These are phyloP conservation scores for Elgonia sp. DNA, from an alignment of 2,888 invertebrate genomes.

Conservation along the genomic window DNA sequence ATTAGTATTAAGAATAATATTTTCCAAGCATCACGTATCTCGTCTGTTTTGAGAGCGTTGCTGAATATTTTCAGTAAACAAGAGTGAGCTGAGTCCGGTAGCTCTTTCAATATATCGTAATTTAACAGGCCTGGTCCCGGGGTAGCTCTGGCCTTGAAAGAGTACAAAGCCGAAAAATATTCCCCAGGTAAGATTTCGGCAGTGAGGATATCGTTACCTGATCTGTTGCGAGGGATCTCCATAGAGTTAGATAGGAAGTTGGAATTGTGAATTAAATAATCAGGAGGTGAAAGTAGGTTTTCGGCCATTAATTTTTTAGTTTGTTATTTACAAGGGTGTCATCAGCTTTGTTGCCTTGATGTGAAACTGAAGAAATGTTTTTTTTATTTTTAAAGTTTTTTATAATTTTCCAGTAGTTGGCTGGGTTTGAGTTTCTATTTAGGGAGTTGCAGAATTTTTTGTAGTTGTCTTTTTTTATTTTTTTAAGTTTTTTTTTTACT, in stretches of 20 bases:
- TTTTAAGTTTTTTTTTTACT: background rate
- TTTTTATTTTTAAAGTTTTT: background rate
- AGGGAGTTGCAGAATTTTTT: background rate
- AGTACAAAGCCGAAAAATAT: background rate
- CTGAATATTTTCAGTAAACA: background rate
- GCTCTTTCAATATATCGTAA: background rate
- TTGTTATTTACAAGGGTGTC: background rate
- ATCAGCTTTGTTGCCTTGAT: background rate
- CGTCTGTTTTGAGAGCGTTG: background rate
- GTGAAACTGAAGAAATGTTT: background rate
- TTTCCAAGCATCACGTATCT: background rate
- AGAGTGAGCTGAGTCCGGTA: background rate
- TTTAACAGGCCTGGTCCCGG: background rate
- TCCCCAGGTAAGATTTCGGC: background rate
- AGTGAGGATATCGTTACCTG: background rate
- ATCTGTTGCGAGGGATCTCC: background rate
- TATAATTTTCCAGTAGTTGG: background rate
- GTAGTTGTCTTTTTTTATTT: background rate
- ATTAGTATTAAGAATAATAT: slow-evolving; percentile 2
- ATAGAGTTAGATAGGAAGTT: background rate
- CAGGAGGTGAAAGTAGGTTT: background rate
- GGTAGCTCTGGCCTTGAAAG: background rate
- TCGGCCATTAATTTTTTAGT: background rate
- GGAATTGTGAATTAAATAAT: background rate
- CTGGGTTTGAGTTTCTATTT: background rate